Conservation (phyloP, 2,113 vertebrate species). For the Tragelaphus strepsiceros region DNA sequence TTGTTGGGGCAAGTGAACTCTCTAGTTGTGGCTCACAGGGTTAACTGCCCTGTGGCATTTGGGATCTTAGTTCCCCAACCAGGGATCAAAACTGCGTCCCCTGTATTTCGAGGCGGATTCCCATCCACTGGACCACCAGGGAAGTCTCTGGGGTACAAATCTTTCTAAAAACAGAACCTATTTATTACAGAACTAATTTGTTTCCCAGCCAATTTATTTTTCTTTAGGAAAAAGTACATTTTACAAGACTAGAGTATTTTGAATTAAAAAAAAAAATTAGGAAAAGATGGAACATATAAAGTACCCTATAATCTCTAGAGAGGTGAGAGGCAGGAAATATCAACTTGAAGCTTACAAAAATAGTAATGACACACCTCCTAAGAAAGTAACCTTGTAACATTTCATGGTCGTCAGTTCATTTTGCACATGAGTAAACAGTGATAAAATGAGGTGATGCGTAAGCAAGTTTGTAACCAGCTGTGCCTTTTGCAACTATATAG, state of each 20-base stretch:
- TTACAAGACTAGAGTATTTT: background rate
- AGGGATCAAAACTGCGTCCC: background rate
- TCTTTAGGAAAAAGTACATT: background rate
- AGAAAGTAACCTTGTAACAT: conserved; percentile 41
- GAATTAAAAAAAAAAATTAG: background rate
- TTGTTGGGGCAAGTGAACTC: background rate
- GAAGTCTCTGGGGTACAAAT: background rate
- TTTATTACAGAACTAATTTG: background rate
- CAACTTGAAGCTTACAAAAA: conserved; percentile 60
- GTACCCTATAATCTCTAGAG: conserved; percentile 6
- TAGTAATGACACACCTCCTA: conserved; percentile 31
- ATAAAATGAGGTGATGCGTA: conserved; percentile 45
- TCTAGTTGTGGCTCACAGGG: background rate
- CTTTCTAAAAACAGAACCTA: background rate
- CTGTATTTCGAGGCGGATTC: accelerated
- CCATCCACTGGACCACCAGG: background rate
- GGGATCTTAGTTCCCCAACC: background rate
- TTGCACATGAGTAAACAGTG: conserved; percentile 57
- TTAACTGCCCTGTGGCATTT: background rate
- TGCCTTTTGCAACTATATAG: background rate
- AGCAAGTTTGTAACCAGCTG: background rate
- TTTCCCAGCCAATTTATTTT: background rate
- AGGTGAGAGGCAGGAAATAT: conserved; percentile 33
- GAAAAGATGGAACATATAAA: conserved; percentile 45
- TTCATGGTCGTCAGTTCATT: conserved; percentile 49